Evolutionary conservation across 2,888 invertebrate genomes (phyloP).

Genomic region (Yponomeuta sedellus): DNA sequence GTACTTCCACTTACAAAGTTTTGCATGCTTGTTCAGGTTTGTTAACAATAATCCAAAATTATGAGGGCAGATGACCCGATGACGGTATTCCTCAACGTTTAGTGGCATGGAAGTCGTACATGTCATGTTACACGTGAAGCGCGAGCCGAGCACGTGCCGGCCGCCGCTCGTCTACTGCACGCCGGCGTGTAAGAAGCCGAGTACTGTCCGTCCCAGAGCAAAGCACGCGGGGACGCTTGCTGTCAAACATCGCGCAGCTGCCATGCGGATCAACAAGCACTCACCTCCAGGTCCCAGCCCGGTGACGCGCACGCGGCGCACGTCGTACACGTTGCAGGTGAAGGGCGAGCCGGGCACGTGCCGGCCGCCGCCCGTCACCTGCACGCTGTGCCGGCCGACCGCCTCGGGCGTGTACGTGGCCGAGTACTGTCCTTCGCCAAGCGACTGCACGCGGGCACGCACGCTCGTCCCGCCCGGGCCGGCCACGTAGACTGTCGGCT

Average conservation of each 20-base stretch:
- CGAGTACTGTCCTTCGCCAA: conserved; percentile 82
- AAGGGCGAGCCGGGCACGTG: conserved; percentile 94
- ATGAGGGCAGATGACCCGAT: too few relatives aligned
- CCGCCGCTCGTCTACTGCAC: conserved; percentile 89
- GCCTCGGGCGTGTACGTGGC: conserved; percentile 89
- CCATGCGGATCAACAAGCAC: not conserved
- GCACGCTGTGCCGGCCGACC: conserved; percentile 91
- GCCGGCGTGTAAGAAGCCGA: conserved; percentile 88
- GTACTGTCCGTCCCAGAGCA: conserved; percentile 81
- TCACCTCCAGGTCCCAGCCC: conserved; percentile 71
- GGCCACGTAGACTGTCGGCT: conserved; percentile 84
- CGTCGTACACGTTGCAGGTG: conserved; percentile 95
- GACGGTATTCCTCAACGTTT: too few relatives aligned
- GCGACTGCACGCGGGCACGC: conserved; percentile 81
- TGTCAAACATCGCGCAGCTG: not conserved
- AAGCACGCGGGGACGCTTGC: conserved; percentile 35
- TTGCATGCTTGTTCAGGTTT: too few relatives aligned
- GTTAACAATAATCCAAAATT: too few relatives aligned
- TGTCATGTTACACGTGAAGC: conserved; percentile 84
- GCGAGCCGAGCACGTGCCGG: conserved; percentile 91
- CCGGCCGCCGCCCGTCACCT: conserved; percentile 88
- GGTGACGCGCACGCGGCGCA: conserved; percentile 85
- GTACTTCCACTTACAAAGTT: too few relatives aligned
- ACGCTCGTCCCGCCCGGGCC: conserved; percentile 90
- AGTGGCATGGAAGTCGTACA: too few relatives aligned